phyloP scores from a whole-genome alignment of 2,888 invertebrate genomes.

The Pristionchus japonicus region DNA sequence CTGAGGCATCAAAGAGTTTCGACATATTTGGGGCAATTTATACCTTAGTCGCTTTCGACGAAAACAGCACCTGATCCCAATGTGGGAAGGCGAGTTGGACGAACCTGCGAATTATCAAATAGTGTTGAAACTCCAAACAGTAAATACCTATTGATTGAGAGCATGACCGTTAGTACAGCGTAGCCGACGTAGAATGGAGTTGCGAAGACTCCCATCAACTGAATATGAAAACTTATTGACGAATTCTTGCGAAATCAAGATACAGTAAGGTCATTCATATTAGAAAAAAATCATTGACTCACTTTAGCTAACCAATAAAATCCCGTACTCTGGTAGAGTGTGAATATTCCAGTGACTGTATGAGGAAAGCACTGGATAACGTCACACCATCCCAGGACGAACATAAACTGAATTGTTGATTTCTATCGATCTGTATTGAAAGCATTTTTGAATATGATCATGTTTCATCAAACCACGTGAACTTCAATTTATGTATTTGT shows the following conservation, averaged over 20 bases:
- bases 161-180: conserved; percentile 64
- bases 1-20: conserved; percentile 44
- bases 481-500: not conserved
- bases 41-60: conserved; percentile 48
- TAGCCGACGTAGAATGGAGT: conserved; percentile 68
- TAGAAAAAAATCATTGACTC: not conserved
- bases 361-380: conserved; percentile 65
- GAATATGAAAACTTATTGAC: too few species aligned
- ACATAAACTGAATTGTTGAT: conserved; percentile 56
- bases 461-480: not conserved
- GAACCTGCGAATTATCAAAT: conserved; percentile 51
- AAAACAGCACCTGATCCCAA: conserved; percentile 58
- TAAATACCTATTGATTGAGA: conserved; percentile 55
- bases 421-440: not conserved
- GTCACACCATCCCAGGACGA: conserved; percentile 63
- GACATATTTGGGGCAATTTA: not conserved
- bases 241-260: too few species aligned
- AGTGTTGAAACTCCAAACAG: too few species aligned
- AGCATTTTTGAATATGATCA: not conserved
- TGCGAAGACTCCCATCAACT: conserved; percentile 64
- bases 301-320: conserved; percentile 35
- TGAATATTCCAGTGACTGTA: conserved; percentile 66
- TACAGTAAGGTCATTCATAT: not conserved
- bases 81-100: conserved; percentile 57
- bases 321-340: conserved; percentile 56